These are phyloP conservation scores for Cyaniris semiargus DNA, from an alignment of 2,888 invertebrate species.

Conservation along the genomic window DNA sequence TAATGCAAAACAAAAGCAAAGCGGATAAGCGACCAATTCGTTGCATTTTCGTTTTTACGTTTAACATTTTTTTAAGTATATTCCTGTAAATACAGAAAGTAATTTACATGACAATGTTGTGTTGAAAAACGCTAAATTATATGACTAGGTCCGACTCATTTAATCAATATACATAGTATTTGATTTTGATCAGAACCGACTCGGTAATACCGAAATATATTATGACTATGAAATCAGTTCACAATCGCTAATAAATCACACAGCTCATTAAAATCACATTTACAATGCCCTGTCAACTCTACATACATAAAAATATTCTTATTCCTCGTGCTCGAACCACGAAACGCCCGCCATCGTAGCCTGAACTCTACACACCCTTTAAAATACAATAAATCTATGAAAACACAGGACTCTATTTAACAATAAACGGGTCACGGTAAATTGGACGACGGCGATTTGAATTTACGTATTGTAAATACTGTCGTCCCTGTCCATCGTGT, in stretches of 20 bases:
- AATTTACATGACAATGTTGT: not conserved
- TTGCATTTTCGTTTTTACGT: not conserved
- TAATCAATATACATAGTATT: not conserved
- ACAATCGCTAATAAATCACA: conserved; percentile 48
- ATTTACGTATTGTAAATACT: conserved; percentile 34
- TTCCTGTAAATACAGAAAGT: not conserved
- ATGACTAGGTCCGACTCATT: not conserved
- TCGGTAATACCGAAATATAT: conserved; percentile 14
- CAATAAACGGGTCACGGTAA: conserved; percentile 45
- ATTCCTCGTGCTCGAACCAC: conserved; percentile 55
- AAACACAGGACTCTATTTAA: conserved; percentile 40
- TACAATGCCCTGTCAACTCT: conserved; percentile 54
- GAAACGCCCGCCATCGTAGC: conserved; percentile 49
- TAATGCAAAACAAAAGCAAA: not conserved
- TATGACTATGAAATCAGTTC: conserved; percentile 12
- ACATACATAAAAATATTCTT: conserved; percentile 57
- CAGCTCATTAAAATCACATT: conserved; percentile 59
- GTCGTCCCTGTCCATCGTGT: conserved; percentile 45
- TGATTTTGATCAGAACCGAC: conserved; percentile 1
- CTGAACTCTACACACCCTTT: conserved; percentile 46
- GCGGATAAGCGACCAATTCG: not conserved
- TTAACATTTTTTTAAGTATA: not conserved
- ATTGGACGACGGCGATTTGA: conserved; percentile 41
- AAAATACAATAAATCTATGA: conserved; percentile 39
- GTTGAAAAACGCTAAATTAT: not conserved